A percentile compares a stretch with the other conserved stretches of the same genome.
phyloP scores from a whole-genome alignment of 2,797 vertebrate species.

The Chiroxiphia lanceolata region DNA sequence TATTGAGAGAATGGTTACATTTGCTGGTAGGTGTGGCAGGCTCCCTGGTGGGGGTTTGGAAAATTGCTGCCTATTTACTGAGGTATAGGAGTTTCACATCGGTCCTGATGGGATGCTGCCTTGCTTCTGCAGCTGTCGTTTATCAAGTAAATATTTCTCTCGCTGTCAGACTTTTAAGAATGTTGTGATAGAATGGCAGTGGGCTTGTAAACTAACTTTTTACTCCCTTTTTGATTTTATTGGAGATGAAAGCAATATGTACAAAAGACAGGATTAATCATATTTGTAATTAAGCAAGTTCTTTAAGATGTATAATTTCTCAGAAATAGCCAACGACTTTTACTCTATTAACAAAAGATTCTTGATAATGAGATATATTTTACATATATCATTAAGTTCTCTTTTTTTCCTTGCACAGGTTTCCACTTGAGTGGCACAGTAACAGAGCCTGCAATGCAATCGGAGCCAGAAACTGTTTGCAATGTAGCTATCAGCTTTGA shows the following conservation, averaged over 20 bases:
- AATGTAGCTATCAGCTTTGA: conserved; percentile 99
- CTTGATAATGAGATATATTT: background rate
- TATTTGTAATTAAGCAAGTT: background rate
- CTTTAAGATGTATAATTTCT: background rate
- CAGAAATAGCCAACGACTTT: background rate
- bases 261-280: background rate
- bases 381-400: background rate
- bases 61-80: background rate
- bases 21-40: background rate
- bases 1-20: background rate
- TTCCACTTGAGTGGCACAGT: conserved; percentile 98
- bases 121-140: background rate
- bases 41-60: background rate
- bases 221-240: background rate
- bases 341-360: background rate
- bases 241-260: background rate
- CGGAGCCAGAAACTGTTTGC: conserved; percentile 93
- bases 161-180: background rate
- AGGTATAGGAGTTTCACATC: background rate
- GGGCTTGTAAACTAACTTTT: background rate
- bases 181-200: background rate
- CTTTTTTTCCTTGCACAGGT: conserved; percentile 74
- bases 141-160: background rate
- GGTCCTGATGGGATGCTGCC: background rate
- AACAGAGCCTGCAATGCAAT: conserved; percentile 91